Evolutionary conservation across 2,888 invertebrate species (phyloP).

Genomic region (Cheiracanthium punctorium): DNA sequence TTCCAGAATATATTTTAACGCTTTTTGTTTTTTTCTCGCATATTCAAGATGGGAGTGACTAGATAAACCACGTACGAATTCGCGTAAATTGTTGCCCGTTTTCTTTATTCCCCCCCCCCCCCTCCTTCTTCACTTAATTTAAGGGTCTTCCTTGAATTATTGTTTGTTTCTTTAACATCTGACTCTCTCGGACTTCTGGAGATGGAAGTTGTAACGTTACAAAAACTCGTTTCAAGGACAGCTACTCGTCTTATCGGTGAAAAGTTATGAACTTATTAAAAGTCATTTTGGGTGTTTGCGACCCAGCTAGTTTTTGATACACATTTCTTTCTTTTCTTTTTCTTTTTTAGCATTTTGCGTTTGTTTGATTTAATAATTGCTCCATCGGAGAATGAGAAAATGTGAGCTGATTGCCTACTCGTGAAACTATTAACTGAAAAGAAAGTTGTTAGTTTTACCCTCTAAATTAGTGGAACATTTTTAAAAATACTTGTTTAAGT

Average conservation of each 20-base stretch:
- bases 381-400: too few species aligned
- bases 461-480: too few species aligned
- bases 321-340: not conserved
- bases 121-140: not conserved
- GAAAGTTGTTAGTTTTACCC: too few species aligned
- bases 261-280: not conserved
- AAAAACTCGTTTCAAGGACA: not conserved
- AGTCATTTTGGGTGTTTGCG: not conserved
- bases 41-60: not conserved
- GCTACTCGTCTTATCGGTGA: not conserved
- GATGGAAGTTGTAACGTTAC: not conserved
- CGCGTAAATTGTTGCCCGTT: not conserved
- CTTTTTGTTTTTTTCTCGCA: not conserved
- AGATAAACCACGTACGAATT: not conserved
- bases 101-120: too few species aligned
- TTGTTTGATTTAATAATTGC: too few species aligned
- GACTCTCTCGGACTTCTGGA: not conserved
- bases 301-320: not conserved
- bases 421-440: too few species aligned
- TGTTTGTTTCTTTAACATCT: not conserved
- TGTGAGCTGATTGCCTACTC: too few species aligned
- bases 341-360: too few species aligned
- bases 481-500: too few species aligned
- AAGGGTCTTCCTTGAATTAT: not conserved
- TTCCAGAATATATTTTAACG: too few species aligned